Percentiles rank a stretch among this genome's conserved stretches.
Conservation (phyloP, 2,113 vertebrate species). For the Craseonycteris thonglongyai region DNA sequence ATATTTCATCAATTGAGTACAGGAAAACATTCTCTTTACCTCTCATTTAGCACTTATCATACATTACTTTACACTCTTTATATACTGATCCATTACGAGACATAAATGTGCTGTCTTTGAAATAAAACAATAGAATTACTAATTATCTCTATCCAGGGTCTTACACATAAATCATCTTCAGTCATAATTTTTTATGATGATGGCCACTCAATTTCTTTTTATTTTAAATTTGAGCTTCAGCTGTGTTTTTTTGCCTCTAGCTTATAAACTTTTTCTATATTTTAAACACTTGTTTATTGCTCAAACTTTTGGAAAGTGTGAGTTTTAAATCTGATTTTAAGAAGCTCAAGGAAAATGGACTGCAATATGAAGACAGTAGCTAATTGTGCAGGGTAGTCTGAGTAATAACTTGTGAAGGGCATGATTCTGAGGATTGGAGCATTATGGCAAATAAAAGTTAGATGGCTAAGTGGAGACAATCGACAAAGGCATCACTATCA, state of each 20-base stretch:
- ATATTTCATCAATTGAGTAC: background rate
- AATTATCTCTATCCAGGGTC: background rate
- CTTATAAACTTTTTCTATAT: background rate
- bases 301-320: background rate
- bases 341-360: background rate
- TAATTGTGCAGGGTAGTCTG: background rate
- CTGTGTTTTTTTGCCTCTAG: background rate
- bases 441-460: background rate
- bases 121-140: background rate
- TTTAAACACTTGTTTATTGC: background rate
- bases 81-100: background rate
- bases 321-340: conserved; percentile 9
- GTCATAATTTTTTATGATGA: background rate
- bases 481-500: background rate
- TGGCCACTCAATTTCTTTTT: background rate
- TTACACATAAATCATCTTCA: background rate
- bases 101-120: background rate
- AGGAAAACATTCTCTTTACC: background rate
- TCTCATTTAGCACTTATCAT: background rate
- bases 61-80: background rate
- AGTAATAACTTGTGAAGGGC: background rate
- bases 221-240: background rate
- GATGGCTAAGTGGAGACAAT: background rate
- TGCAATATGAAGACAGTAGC: background rate
- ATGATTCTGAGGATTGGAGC: background rate